Evolutionary conservation across 2,113 vertebrate species (phyloP).

Genomic region (Litocranius walleri): DNA sequence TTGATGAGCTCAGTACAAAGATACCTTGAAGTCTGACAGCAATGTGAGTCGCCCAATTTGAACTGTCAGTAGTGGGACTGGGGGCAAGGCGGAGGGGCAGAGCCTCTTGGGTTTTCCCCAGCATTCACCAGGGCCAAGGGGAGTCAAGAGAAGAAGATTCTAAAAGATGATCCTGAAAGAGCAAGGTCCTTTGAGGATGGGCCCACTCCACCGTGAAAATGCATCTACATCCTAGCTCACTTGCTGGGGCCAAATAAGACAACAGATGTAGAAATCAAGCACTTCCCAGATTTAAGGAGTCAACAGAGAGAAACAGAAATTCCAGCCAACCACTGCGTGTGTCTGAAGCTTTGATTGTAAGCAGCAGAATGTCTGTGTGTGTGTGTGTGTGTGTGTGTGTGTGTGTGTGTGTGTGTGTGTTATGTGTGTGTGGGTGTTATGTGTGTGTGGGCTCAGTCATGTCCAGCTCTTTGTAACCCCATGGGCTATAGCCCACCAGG

Average conservation of each 20-base stretch:
- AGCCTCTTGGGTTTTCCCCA: not conserved
- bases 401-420: not conserved
- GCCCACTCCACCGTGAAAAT: no score
- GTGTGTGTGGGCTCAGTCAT: not conserved
- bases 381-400: not conserved
- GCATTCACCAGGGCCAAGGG: not conserved
- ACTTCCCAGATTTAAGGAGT: not conserved
- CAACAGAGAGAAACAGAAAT: not conserved
- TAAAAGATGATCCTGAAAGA: not conserved
- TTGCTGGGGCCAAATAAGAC: not conserved
- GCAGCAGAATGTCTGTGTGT: not conserved
- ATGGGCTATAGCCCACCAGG: not conserved
- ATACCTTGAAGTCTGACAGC: conserved; percentile 48
- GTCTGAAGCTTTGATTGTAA: not conserved
- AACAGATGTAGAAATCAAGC: not conserved
- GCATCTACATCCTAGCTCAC: not conserved
- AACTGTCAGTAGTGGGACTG: not conserved
- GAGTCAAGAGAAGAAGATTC: not conserved
- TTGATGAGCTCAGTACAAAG: conserved; percentile 59
- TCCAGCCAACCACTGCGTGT: not conserved
- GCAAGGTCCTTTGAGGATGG: not conserved
- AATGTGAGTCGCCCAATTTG: not conserved
- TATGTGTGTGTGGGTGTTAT: not conserved
- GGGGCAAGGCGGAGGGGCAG: not conserved
- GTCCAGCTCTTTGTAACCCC: not conserved